These are phyloP conservation scores for Basileuterus tristriatus DNA, from an alignment of 2,797 vertebrate species.

Conservation along the genomic window DNA sequence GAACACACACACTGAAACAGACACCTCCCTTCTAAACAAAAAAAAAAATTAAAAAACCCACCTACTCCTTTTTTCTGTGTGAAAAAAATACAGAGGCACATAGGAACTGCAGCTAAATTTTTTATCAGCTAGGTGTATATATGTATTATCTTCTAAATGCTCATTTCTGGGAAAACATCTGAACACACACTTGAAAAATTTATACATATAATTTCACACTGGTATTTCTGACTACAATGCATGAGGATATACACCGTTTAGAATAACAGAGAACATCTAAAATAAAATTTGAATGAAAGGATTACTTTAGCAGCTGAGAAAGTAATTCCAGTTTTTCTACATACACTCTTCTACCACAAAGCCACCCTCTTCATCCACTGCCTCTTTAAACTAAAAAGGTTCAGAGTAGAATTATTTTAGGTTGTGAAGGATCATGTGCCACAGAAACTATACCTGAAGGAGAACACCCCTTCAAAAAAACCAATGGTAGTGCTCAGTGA, in stretches of 20 bases:
- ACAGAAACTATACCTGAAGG: neutral
- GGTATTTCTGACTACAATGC: neutral
- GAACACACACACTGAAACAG: neutral
- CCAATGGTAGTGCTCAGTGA: neutral
- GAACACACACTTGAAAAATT: neutral
- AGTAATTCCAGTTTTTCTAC: neutral
- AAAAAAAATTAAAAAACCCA: accelerated
- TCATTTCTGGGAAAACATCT: neutral
- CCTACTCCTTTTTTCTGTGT: accelerated
- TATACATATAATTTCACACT: neutral
- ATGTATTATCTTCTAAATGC: neutral
- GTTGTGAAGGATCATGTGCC: neutral
- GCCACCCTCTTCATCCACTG: neutral
- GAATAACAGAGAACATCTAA: neutral
- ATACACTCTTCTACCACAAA: neutral
- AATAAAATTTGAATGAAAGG: neutral
- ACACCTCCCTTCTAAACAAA: neutral
- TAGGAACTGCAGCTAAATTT: neutral
- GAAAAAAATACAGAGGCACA: neutral
- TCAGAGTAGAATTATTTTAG: neutral
- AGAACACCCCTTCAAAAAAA: neutral
- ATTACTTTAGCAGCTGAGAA: neutral
- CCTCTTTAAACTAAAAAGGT: neutral
- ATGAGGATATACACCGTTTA: neutral
- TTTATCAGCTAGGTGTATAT: neutral